Conservation (phyloP, 2,888 invertebrate genomes). For the Drosophila crucigera region DNA sequence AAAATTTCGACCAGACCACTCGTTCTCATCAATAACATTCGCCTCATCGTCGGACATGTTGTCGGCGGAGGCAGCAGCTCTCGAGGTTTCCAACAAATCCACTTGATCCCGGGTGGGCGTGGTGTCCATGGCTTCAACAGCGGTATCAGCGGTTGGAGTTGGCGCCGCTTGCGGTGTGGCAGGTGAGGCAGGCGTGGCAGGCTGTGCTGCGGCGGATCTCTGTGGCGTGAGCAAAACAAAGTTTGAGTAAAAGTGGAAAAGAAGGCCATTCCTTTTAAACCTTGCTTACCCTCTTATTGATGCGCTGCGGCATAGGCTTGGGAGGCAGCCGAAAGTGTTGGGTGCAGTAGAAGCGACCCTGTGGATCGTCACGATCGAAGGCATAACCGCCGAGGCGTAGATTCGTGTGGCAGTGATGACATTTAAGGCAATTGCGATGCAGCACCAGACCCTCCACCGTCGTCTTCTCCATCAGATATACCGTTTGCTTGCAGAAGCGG, state of each 20-base stretch:
- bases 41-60: constrained; percentile 87
- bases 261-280: not conserved
- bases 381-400: constrained; percentile 92
- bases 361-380: constrained; percentile 89
- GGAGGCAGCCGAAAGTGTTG: constrained; percentile 90
- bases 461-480: constrained; percentile 97
- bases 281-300: constrained; percentile 62
- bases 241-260: not conserved
- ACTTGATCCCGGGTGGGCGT: constrained; percentile 72
- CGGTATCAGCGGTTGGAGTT: constrained; percentile 23
- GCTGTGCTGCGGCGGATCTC: constrained; percentile 56
- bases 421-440: constrained; percentile 97
- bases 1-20: constrained; percentile 97
- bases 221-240: not conserved
- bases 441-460: constrained; percentile 95
- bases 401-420: constrained; percentile 95
- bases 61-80: constrained; percentile 85
- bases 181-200: constrained; percentile 23
- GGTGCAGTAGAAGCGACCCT: constrained; percentile 90
- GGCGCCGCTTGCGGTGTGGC: constrained; percentile 41
- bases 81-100: constrained; percentile 83
- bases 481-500: constrained; percentile 95
- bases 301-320: constrained; percentile 84
- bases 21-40: constrained; percentile 96
- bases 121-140: constrained; percentile 58